Evolutionary conservation across 1,140 invertebrate species (phyloP).

Genomic region (Dermatophagoides farinae): DNA sequence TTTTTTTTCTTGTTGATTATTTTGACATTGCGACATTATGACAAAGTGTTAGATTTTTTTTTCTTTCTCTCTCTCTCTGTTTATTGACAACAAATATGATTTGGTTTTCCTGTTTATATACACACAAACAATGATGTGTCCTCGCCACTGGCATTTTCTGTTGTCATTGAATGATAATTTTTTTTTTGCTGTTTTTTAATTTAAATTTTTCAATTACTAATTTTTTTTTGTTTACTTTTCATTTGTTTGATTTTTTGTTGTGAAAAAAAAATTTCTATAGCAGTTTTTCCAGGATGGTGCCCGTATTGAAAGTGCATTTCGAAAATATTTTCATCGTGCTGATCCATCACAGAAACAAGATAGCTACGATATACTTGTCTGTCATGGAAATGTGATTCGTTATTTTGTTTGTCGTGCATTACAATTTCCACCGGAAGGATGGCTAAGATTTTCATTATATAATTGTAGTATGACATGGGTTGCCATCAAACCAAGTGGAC

Average conservation of each 20-base stretch:
- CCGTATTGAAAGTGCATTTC: conserved; percentile 86
- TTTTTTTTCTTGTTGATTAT: too few relatives aligned
- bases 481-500: conserved; percentile 58
- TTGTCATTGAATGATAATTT: too few relatives aligned
- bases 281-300: conserved; percentile 85
- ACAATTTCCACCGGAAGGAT: conserved; percentile 91
- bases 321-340: conserved; percentile 80
- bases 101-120: too few relatives aligned
- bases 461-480: conserved; percentile 86
- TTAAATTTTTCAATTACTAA: neutral
- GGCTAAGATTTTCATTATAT: conserved; percentile 72
- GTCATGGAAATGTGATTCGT: conserved; percentile 93
- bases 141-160: too few relatives aligned
- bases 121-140: too few relatives aligned
- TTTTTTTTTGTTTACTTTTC: neutral
- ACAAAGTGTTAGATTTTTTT: too few relatives aligned
- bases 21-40: too few relatives aligned
- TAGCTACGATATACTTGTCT: conserved; percentile 76
- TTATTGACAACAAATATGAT: too few relatives aligned
- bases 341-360: conserved; percentile 51
- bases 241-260: neutral
- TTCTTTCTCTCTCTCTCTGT: too few relatives aligned
- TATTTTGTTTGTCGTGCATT: conserved; percentile 91
- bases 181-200: neutral
- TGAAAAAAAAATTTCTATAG: neutral